Percentiles rank a stretch among this genome's conserved stretches.
These are phyloP conservation scores for Oophaga pumilio DNA, from an alignment of 2,113 vertebrate species.

Conservation along the genomic window DNA sequence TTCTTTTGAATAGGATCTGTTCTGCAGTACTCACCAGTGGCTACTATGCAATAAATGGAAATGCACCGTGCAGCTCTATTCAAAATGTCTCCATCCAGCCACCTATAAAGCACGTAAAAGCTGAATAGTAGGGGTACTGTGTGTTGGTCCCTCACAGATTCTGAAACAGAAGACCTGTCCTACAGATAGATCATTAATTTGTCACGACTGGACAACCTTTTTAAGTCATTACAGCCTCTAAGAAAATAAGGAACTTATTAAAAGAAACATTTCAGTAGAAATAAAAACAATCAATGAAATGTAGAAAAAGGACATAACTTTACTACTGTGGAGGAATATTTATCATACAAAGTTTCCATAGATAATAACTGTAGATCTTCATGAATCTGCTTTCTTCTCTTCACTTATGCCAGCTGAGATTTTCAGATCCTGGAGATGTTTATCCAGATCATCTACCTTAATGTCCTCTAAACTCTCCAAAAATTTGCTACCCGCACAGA, in stretches of 20 bases:
- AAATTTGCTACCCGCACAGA: constrained; percentile 81
- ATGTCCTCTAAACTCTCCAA: constrained; percentile 76
- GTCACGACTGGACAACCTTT: too few species aligned
- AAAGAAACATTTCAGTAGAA: background rate
- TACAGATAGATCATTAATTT: too few species aligned
- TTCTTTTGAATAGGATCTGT: too few species aligned
- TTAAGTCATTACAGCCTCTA: too few species aligned
- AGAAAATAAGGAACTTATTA: background rate
- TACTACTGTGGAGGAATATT: background rate
- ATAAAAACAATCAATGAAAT: background rate
- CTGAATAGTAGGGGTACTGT: too few species aligned
- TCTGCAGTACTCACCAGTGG: too few species aligned
- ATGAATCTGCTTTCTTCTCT: constrained; percentile 24
- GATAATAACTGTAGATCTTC: background rate
- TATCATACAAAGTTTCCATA: background rate
- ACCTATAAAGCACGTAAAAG: too few species aligned
- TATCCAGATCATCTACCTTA: constrained; percentile 69
- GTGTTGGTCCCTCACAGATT: too few species aligned
- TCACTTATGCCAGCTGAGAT: constrained; percentile 69
- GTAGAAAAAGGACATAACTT: background rate
- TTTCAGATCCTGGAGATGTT: constrained; percentile 79
- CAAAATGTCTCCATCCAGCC: too few species aligned
- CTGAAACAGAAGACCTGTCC: too few species aligned
- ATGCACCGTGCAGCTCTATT: too few species aligned
- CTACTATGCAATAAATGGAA: too few species aligned